Base-by-base conservation (phyloP, 1,140 invertebrate species). In the Trichonephila clavipes region DNA sequence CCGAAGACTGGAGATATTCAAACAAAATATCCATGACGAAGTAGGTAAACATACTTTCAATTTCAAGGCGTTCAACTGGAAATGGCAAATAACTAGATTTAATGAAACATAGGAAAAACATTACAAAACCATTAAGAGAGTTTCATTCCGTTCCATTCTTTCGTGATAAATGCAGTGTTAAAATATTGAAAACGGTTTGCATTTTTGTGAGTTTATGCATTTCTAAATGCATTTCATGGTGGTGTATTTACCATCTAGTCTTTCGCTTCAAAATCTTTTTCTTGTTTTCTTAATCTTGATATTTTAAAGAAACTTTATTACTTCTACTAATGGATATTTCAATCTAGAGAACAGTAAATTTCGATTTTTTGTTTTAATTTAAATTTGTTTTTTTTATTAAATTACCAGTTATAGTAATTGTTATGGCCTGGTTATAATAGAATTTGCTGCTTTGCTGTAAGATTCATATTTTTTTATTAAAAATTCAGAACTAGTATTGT, bases 41-140 rank as follows among this genome's bases (percentile, higher is more conserved):
- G 19, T 69, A 28, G 28, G 66, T 88, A 72, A 66, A 89, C 62
- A 89, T 28, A 89, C 87, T 89, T 89, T 89, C 87, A 89, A 89
- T 89, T 89, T 18, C 44, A 51, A 61, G 44, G 40, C 24, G 58
- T 34, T 62, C 72, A n/a, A 40, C 69, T 88, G 87, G 58, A 90
- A 90, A 61, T 19, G 89, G 89, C 89, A 90, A 90, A 90, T 90
- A 90, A 24, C 89, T 24, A 51, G 69, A 59, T 82, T 90, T 82
- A 90, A 90, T 90, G 89, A 90, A 82, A 90, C 89, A 90, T 90
- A 62, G 89, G 89, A 82, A 90, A 90, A 90, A 28, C 89, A 90
- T 90, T 90, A 82, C 89, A 90, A 90, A 90, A 90, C 89, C 89
- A 90, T 90, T 90, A 90, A 69, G 64, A 58, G n/a, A 61, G 89